Evolutionary conservation across 2,113 vertebrate genomes (phyloP).

Genomic region (Dryoscopus gambensis): DNA sequence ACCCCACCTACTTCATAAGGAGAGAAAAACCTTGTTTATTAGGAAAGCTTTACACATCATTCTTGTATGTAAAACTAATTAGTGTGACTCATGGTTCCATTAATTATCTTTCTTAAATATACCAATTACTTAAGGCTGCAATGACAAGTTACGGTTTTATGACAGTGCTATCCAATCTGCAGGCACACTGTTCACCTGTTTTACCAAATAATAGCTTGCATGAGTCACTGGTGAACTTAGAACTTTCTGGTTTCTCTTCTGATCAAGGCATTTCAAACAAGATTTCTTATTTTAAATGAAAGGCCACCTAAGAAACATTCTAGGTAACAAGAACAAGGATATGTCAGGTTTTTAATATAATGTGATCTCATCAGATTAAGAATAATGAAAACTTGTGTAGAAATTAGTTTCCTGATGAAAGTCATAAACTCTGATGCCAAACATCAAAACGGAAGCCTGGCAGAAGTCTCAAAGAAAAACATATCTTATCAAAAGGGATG

Average conservation of each 20-base stretch:
- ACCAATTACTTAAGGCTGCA: neutral
- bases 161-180: neutral
- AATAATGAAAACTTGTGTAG: neutral
- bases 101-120: constrained; percentile 8
- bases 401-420: neutral
- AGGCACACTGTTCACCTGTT: neutral
- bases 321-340: neutral
- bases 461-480: neutral
- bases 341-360: neutral
- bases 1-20: neutral
- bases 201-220: neutral
- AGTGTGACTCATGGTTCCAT: neutral
- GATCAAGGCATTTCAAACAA: neutral
- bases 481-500: neutral
- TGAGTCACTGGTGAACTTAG: neutral
- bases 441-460: neutral
- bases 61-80: neutral
- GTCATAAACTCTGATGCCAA: neutral
- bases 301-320: neutral
- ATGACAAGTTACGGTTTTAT: neutral
- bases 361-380: neutral
- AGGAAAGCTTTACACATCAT: neutral
- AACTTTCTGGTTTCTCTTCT: neutral
- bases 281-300: neutral
- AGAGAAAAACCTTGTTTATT: neutral